phyloP scores from a whole-genome alignment of 1,140 invertebrate species.

The Batillaria attramentaria region DNA sequence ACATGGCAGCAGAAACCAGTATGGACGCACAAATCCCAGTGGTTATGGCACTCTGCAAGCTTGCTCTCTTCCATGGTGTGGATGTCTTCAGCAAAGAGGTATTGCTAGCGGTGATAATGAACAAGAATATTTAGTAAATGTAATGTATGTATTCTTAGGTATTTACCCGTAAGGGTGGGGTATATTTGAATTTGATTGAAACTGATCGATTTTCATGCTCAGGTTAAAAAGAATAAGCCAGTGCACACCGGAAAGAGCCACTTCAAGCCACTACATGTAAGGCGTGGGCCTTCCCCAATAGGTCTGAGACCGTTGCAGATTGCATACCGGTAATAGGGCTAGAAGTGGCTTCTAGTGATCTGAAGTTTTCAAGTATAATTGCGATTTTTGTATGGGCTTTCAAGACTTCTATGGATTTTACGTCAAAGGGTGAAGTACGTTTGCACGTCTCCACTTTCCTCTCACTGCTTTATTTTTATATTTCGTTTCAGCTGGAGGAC shows the following conservation, averaged over 20 bases:
- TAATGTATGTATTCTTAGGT: not conserved
- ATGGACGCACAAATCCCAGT: slow-evolving; percentile 96
- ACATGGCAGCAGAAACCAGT: slow-evolving; percentile 95
- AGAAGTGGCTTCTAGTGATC: too few species aligned
- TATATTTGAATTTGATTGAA: not conserved
- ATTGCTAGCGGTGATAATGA: slow-evolving; percentile 34
- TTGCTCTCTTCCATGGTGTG: slow-evolving; percentile 82
- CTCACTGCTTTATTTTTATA: too few species aligned
- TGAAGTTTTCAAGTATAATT: too few species aligned
- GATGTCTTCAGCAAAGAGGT: slow-evolving; percentile 70
- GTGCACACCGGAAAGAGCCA: not conserved
- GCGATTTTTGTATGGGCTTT: not conserved
- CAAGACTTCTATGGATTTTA: too few species aligned
- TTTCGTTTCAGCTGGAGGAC: slow-evolving; percentile 77
- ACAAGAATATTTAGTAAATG: not conserved
- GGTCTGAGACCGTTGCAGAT: too few species aligned
- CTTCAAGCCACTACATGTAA: too few species aligned
- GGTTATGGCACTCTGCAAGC: slow-evolving; percentile 90
- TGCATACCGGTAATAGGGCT: too few species aligned
- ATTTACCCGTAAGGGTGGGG: not conserved
- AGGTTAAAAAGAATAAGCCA: not conserved
- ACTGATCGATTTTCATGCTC: not conserved
- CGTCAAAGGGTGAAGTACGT: too few species aligned
- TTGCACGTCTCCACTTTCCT: too few species aligned
- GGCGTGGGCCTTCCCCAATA: too few species aligned